These are phyloP conservation scores for Machaerirhynchus nigripectus DNA, from an alignment of 2,113 vertebrate species.

Conservation along the genomic window DNA sequence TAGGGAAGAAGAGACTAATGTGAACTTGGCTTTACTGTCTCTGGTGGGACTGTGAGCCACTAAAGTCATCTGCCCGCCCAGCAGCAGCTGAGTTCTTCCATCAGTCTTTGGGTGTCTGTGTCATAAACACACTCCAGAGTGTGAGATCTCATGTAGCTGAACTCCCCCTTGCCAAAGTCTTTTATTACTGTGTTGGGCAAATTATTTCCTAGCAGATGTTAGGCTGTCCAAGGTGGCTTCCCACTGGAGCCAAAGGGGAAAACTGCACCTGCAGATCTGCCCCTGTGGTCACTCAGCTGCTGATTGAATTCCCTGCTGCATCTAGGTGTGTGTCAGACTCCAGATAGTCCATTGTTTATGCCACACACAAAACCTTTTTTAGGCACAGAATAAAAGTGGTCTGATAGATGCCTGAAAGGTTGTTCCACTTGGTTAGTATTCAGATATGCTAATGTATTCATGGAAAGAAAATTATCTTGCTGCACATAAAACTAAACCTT, in stretches of 20 bases:
- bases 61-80: not conserved
- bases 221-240: not conserved
- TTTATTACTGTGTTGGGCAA: not conserved
- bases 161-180: not conserved
- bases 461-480: not conserved
- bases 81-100: not conserved
- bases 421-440: conserved; percentile 11
- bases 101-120: not conserved
- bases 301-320: not conserved
- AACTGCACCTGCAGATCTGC: not conserved
- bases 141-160: not conserved
- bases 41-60: not conserved
- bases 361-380: not conserved
- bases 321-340: not conserved
- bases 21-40: not conserved
- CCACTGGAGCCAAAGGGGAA: not conserved
- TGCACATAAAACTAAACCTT: not conserved
- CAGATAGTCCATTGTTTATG: not conserved
- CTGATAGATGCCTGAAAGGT: not conserved
- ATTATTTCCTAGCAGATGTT: not conserved
- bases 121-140: not conserved
- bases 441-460: conserved; percentile 32
- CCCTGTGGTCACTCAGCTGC: not conserved
- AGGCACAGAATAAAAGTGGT: not conserved
- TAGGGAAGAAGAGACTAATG: not conserved